Evolutionary conservation across 2,797 vertebrate genomes (phyloP).

Genomic region (Tapirus indicus): DNA sequence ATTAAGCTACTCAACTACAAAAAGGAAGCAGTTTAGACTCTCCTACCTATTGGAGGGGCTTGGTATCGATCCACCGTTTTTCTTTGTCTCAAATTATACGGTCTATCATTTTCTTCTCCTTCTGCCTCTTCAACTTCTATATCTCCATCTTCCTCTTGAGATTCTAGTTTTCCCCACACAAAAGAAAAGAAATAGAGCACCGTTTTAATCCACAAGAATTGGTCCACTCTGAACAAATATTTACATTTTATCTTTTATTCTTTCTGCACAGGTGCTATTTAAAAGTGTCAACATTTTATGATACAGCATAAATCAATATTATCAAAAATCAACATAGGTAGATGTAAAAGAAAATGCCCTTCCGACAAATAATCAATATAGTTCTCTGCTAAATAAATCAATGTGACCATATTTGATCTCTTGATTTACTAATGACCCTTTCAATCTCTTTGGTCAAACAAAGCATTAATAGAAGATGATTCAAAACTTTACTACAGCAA

Average conservation of each 20-base stretch:
- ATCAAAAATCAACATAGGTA: conserved; percentile 50
- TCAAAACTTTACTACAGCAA: conserved; percentile 38
- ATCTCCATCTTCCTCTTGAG: conserved; percentile 95
- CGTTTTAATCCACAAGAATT: conserved; percentile 24
- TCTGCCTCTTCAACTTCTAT: conserved; percentile 97
- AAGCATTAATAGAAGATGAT: background rate
- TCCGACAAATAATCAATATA: conserved; percentile 40
- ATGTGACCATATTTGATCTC: background rate
- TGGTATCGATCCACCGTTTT: conserved; percentile 99
- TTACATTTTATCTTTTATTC: conserved; percentile 56
- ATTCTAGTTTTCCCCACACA: conserved; percentile 89
- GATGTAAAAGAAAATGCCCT: background rate
- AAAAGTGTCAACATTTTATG: conserved; percentile 31
- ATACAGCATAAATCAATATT: conserved; percentile 46
- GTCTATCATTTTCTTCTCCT: conserved; percentile 97
- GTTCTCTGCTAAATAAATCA: conserved; percentile 41
- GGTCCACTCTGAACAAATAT: background rate
- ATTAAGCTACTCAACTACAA: conserved; percentile 18
- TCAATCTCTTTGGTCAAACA: background rate
- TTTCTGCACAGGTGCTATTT: conserved; percentile 32
- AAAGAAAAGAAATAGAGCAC: background rate
- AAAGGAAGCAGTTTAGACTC: background rate
- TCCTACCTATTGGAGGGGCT: conserved; percentile 97
- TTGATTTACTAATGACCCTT: conserved; percentile 7
- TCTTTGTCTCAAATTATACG: conserved; percentile 98